A percentile compares a stretch with the other conserved stretches of the same genome.
These are phyloP conservation scores for Bufo bufo DNA, from an alignment of 2,113 vertebrate genomes.

Conservation along the genomic window DNA sequence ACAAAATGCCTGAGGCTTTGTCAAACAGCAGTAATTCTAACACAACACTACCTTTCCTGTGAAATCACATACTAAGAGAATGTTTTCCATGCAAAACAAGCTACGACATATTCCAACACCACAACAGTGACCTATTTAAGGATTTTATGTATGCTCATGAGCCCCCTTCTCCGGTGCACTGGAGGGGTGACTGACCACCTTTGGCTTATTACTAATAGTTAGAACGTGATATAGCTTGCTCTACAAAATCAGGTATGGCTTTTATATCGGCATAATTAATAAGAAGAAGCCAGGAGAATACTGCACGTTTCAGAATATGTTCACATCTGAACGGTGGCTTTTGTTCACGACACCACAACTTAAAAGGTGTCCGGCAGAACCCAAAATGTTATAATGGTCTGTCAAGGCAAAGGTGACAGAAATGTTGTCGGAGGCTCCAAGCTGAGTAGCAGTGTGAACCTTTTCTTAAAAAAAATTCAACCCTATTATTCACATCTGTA, in stretches of 20 bases:
- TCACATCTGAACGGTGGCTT: no score
- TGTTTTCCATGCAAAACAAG: neutral
- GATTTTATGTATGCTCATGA: neutral
- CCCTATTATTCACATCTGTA: no score
- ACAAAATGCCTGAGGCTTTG: conserved; percentile 44
- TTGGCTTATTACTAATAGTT: neutral
- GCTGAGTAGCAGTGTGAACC: no score
- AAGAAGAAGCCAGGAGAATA: no score
- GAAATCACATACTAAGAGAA: conserved; percentile 15
- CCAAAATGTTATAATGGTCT: no score
- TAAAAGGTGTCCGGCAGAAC: no score
- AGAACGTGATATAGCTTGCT: neutral
- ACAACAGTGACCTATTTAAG: neutral
- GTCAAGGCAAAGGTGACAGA: no score
- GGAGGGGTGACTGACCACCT: neutral
- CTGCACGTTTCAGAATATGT: no score
- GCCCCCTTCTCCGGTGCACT: neutral
- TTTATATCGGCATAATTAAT: no score
- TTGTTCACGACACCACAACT: no score
- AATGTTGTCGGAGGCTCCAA: no score
- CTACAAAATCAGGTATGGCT: neutral
- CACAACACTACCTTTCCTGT: conserved; percentile 11
- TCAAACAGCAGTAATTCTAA: conserved; percentile 35
- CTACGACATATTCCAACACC: neutral
- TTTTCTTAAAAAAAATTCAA: no score